Evolutionary conservation across 2,113 vertebrate genomes (phyloP), one percentile per base, ranked within the genome.

Genomic region (Misgurnus anguillicaudatus): DNA sequence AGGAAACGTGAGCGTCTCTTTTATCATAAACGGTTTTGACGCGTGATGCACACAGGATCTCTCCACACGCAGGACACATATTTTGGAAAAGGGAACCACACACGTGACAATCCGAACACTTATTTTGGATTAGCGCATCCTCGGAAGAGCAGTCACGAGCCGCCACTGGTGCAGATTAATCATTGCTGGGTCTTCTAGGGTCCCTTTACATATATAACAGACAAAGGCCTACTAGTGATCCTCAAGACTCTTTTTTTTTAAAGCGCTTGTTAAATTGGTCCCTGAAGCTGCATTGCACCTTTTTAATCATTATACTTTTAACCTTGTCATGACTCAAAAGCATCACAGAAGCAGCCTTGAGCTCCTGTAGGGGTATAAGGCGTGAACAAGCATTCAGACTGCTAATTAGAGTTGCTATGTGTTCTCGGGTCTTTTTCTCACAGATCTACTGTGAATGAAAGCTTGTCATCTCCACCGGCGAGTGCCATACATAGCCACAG

Each of bases 361-460:
- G 55, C 61, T 66, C 47, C 53, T 75, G 24, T 55, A 64, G 42
- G 41, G 36, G 66, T 45, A 38, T 58, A 31, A 67, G 62, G 68
- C 55, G 70, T 62, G 48, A 75, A 39, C 45, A 76, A 76, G 58
- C 21, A 51, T n/a, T 67, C 53, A 55, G 21, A 65, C 21, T 69
- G 58, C 24, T 82, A 66, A 70, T 82, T 74, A 60, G 9, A 38
- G 45, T 24, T 13, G 7, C 64, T 70, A 11, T 71, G 67, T 71
- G 16, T 61, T 61, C 62, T 41, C 58, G 64, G 48, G 21, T 76
- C 53, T 41, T 58, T 51, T 61, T 79, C 5, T 24, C 9, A 0
- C 81, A 96, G 95, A 84, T 80, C 82, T 69, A 89, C 88, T 5
- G 86, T 89, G 13, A 14, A 36, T 4, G 91, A 90, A 79, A 79